These are phyloP conservation scores for Sorex maritimensis DNA, from an alignment of 2,797 vertebrate genomes.

Conservation along the genomic window DNA sequence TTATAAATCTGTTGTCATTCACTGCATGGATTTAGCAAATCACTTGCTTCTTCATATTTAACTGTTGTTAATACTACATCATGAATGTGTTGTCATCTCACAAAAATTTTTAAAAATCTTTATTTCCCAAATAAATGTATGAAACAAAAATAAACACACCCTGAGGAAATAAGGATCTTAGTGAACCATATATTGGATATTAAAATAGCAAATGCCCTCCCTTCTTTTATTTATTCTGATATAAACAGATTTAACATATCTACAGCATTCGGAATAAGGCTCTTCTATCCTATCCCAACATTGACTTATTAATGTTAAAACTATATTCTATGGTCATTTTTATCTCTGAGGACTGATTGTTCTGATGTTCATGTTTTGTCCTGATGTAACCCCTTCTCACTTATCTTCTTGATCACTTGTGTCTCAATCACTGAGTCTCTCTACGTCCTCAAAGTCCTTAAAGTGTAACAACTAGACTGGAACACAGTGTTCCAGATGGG, in stretches of 20 bases:
- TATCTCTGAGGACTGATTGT: background rate
- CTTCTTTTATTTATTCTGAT: slow-evolving; percentile 6
- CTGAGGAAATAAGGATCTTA: slow-evolving; percentile 20
- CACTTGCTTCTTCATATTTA: slow-evolving; percentile 51
- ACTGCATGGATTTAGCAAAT: background rate
- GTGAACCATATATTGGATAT: background rate
- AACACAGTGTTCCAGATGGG: slow-evolving; percentile 17
- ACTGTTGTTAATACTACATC: background rate
- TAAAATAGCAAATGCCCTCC: background rate
- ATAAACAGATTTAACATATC: slow-evolving; percentile 18
- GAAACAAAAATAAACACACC: background rate
- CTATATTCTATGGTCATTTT: background rate
- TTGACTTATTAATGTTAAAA: background rate
- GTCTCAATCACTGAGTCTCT: background rate
- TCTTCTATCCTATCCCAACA: background rate
- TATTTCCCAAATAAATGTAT: slow-evolving; percentile 24
- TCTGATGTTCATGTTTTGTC: slow-evolving; percentile 35
- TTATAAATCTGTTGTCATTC: slow-evolving; percentile 24
- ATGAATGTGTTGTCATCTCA: background rate
- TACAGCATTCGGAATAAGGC: background rate
- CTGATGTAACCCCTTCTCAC: background rate
- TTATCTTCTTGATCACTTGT: slow-evolving; percentile 1
- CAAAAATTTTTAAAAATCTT: slow-evolving; percentile 33
- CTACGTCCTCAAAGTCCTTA: background rate
- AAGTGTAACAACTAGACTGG: background rate